Conservation (phyloP, 2,888 invertebrate species). For the Drosophila robusta region DNA sequence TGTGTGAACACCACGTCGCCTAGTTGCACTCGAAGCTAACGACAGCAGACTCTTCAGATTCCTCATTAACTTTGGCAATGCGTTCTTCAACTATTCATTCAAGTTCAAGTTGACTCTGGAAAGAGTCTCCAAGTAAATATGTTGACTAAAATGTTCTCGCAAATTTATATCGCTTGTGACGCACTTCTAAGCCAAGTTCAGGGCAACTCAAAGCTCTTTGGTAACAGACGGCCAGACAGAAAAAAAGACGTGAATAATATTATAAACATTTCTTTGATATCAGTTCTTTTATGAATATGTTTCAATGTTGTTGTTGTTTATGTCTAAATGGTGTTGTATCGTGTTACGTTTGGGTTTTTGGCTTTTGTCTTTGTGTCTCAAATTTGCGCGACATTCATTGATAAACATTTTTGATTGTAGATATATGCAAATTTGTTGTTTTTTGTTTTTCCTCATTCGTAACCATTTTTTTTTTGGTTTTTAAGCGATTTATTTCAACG, state of each 20-base stretch:
- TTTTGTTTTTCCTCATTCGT: neutral
- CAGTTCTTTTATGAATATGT: slow-evolving; percentile 14
- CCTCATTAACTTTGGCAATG: slow-evolving; percentile 6
- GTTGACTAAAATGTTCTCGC: slow-evolving; percentile 9
- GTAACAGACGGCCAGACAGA: neutral
- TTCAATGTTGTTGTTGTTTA: slow-evolving; percentile 2
- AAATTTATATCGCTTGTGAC: slow-evolving; percentile 13
- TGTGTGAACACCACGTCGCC: slow-evolving; percentile 27
- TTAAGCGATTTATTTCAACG: slow-evolving; percentile 25
- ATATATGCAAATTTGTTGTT: slow-evolving; percentile 62
- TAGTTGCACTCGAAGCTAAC: slow-evolving; percentile 18
- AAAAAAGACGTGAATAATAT: neutral
- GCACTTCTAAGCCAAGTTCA: slow-evolving; percentile 16
- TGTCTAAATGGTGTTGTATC: slow-evolving; percentile 28
- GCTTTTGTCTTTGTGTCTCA: slow-evolving; percentile 11
- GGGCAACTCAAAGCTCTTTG: neutral
- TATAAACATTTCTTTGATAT: neutral
- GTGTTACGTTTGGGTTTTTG: slow-evolving; percentile 22
- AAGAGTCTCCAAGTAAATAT: too few relatives aligned
- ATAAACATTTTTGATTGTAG: slow-evolving; percentile 41
- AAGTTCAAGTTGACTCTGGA: slow-evolving; percentile 32
- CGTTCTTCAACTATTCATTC: slow-evolving; percentile 17
- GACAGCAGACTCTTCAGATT: slow-evolving; percentile 30
- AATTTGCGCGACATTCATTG: slow-evolving; percentile 43
- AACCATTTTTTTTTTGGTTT: slow-evolving; percentile 6